Evolutionary conservation across 2,888 invertebrate genomes (phyloP).

Genomic region (Pyrochroa serraticornis): DNA sequence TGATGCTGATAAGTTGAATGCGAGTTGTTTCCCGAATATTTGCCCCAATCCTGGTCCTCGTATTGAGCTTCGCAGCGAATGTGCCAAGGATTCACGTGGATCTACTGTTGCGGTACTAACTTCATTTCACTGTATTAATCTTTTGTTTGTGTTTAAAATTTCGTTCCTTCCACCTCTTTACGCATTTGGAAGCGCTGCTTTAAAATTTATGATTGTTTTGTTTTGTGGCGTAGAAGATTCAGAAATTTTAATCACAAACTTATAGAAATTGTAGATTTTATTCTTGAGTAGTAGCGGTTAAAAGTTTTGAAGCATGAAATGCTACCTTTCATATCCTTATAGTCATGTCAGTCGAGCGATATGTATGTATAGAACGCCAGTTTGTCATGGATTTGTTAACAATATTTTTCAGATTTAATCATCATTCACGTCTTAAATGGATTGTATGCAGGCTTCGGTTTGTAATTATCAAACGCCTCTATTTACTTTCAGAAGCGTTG

Average conservation of each 20-base stretch:
- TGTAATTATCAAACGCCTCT: too few relatives aligned
- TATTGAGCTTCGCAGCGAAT: constrained; percentile 41
- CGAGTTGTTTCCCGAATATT: constrained; percentile 54
- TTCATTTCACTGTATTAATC: constrained; percentile 48
- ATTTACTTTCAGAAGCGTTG: too few relatives aligned
- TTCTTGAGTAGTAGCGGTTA: background rate
- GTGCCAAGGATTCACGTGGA: constrained; percentile 47
- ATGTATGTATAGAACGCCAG: too few relatives aligned
- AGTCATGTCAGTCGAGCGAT: too few relatives aligned
- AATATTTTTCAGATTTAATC: too few relatives aligned
- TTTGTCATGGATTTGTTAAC: too few relatives aligned
- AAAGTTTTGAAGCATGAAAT: too few relatives aligned
- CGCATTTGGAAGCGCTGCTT: background rate
- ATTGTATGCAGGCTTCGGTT: too few relatives aligned
- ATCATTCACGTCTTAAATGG: too few relatives aligned
- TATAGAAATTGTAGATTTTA: constrained; percentile 20
- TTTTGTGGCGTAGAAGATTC: too few relatives aligned
- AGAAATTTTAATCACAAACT: constrained; percentile 11
- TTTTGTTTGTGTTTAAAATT: constrained; percentile 17
- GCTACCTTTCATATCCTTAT: too few relatives aligned
- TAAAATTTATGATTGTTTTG: too few relatives aligned
- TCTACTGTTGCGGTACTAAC: constrained; percentile 56
- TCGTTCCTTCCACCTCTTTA: background rate
- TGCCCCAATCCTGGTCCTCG: constrained; percentile 45
- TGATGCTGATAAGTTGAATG: constrained; percentile 45